phyloP scores from a whole-genome alignment of 2,888 invertebrate species.

The Nephrotoma guestfalica region DNA sequence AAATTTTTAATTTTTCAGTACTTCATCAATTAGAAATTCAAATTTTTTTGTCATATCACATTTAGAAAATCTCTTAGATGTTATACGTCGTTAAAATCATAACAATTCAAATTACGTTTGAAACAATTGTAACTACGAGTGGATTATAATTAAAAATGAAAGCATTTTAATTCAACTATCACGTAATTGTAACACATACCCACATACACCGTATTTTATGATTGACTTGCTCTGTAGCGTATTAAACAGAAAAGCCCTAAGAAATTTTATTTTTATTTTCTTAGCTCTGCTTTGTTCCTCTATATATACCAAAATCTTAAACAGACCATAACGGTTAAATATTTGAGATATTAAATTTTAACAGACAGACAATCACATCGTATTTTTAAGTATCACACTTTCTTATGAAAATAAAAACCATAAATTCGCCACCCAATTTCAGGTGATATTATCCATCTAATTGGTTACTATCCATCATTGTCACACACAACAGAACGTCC shows the following conservation, averaged over 20 bases:
- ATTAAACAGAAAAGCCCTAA: not conserved
- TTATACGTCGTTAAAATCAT: too few species aligned
- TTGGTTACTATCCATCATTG: conserved; percentile 29
- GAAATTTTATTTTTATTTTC: not conserved
- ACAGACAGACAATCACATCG: not conserved
- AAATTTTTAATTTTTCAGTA: too few species aligned
- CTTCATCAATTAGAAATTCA: too few species aligned
- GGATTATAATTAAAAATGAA: not conserved
- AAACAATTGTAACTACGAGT: not conserved
- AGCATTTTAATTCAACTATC: not conserved
- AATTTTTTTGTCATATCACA: too few species aligned
- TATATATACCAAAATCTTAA: not conserved
- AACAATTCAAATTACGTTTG: not conserved
- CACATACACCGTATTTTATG: not conserved
- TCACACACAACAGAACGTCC: conserved; percentile 1
- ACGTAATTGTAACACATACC: not conserved
- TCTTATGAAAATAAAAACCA: not conserved
- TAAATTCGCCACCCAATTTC: conserved; percentile 13
- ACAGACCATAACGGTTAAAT: not conserved
- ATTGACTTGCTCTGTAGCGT: not conserved
- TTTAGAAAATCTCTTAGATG: too few species aligned
- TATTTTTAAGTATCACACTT: not conserved
- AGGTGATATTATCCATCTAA: conserved; percentile 35
- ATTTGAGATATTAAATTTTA: not conserved
- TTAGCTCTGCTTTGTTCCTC: not conserved